Evolutionary conservation across 2,888 invertebrate genomes (phyloP).

Genomic region (Amaurobius ferox): DNA sequence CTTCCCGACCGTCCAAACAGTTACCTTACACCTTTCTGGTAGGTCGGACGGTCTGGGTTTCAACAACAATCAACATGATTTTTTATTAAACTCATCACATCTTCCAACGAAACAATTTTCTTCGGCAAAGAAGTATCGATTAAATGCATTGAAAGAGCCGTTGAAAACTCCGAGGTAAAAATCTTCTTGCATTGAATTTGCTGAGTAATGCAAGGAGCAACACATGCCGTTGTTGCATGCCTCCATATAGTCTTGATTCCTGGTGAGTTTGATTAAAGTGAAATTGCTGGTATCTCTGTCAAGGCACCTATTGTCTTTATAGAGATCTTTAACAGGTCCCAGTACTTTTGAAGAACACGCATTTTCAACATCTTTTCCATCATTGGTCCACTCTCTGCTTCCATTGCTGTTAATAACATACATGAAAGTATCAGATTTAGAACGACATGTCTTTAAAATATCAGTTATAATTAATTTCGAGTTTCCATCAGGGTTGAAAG

Average conservation of each 20-base stretch:
- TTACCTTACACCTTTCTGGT: no score
- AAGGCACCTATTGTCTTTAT: slow-evolving; percentile 17
- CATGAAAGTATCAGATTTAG: not conserved
- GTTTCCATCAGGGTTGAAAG: slow-evolving; percentile 32
- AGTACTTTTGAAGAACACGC: slow-evolving; percentile 24
- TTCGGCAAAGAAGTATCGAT: slow-evolving; percentile 8
- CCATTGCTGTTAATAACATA: slow-evolving; percentile 15
- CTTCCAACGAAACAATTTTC: slow-evolving; percentile 34
- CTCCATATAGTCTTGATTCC: not conserved
- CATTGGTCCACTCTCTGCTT: not conserved
- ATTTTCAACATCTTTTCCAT: slow-evolving; percentile 28
- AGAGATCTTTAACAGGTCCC: not conserved
- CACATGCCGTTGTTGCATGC: slow-evolving; percentile 66
- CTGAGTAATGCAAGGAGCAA: slow-evolving; percentile 57
- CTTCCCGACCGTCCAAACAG: no score
- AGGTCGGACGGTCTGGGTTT: no score
- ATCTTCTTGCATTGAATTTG: slow-evolving; percentile 13
- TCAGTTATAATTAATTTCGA: slow-evolving; percentile 32
- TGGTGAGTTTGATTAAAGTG: slow-evolving; percentile 21
- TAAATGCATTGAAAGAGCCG: slow-evolving; percentile 4
- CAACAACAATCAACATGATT: no score
- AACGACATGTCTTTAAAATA: no score
- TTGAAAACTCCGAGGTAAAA: slow-evolving; percentile 49
- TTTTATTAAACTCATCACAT: slow-evolving; percentile 28
- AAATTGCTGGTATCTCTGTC: slow-evolving; percentile 26